A percentile compares a stretch with the other conserved stretches of the same genome.
These are phyloP conservation scores for Oostethus manadensis DNA, from an alignment of 2,113 vertebrate genomes.

Conservation along the genomic window DNA sequence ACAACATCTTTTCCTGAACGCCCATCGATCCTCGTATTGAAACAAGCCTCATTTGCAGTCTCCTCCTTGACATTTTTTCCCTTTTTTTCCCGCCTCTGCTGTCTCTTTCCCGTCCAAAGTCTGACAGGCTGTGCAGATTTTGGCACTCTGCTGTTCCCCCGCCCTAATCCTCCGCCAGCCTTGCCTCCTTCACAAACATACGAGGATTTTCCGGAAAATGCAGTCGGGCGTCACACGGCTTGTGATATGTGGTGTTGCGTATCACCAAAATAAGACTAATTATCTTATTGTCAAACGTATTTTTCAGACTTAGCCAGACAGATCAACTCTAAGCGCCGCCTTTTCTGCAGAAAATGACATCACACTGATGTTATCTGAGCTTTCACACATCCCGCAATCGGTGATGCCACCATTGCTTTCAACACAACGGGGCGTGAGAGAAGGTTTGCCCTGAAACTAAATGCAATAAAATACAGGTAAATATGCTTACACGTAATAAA, in stretches of 20 bases:
- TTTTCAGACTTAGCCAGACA: no score
- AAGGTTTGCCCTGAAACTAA: no score
- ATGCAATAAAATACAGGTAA: no score
- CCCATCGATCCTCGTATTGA: constrained; percentile 74
- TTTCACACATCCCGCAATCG: no score
- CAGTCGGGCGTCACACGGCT: constrained; percentile 24
- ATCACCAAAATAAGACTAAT: constrained; percentile 9
- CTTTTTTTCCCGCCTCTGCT: constrained; percentile 53
- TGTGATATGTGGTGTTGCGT: constrained; percentile 35
- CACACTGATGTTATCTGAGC: no score
- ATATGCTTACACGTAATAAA: no score
- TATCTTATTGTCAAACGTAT: no score
- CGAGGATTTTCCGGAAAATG: constrained; percentile 55
- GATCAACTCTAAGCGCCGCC: neutral
- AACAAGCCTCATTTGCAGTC: constrained; percentile 79
- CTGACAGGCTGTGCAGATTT: constrained; percentile 69
- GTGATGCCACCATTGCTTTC: no score
- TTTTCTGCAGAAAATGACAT: neutral
- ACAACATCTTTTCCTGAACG: constrained; percentile 71
- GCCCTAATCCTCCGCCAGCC: constrained; percentile 67
- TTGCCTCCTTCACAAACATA: constrained; percentile 64
- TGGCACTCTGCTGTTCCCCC: constrained; percentile 66
- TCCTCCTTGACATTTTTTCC: constrained; percentile 70
- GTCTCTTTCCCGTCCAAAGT: constrained; percentile 63
- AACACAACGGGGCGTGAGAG: no score